Evolutionary conservation across 1,140 invertebrate genomes (phyloP).

Genomic region (Calliopsis andreniformis): DNA sequence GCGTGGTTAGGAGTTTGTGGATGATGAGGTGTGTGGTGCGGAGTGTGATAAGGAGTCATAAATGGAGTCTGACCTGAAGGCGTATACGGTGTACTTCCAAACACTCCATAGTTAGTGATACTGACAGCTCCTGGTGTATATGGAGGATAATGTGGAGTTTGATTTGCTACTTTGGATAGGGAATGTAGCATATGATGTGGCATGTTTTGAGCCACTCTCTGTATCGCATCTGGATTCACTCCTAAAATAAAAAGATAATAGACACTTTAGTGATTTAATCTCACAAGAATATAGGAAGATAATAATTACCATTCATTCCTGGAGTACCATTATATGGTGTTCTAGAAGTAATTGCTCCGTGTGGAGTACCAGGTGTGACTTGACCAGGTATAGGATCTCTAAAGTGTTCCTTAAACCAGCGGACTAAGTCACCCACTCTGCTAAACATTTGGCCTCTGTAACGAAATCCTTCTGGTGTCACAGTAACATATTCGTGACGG

Average conservation of each 20-base stretch:
- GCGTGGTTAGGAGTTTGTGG: conserved; percentile 79
- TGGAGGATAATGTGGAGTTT: conserved; percentile 85
- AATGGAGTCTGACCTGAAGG: conserved; percentile 95
- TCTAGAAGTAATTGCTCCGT: conserved; percentile 83
- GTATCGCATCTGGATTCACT: conserved; percentile 87
- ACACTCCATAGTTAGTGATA: conserved; percentile 72
- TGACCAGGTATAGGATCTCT: conserved; percentile 91
- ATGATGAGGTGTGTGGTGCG: conserved; percentile 83
- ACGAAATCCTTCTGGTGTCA: conserved; percentile 95
- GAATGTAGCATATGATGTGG: conserved; percentile 88
- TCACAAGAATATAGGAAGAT: background rate
- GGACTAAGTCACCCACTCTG: conserved; percentile 90
- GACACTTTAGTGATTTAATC: no score
- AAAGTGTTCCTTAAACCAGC: conserved; percentile 99
- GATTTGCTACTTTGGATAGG: conserved; percentile 85
- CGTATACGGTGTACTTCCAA: conserved; percentile 87
- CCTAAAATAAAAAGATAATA: conserved; percentile 66
- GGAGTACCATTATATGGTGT: conserved; percentile 87
- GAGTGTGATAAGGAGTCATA: conserved; percentile 93
- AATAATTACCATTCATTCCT: conserved; percentile 71
- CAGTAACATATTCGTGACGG: conserved; percentile 95
- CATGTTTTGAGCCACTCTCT: conserved; percentile 88
- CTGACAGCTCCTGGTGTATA: conserved; percentile 84
- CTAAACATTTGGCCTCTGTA: conserved; percentile 95
- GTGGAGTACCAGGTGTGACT: conserved; percentile 88